Base-by-base conservation (phyloP, 30 jellyfish, hydroid and myxozoan species). In the Turritopsis rubra region DNA sequence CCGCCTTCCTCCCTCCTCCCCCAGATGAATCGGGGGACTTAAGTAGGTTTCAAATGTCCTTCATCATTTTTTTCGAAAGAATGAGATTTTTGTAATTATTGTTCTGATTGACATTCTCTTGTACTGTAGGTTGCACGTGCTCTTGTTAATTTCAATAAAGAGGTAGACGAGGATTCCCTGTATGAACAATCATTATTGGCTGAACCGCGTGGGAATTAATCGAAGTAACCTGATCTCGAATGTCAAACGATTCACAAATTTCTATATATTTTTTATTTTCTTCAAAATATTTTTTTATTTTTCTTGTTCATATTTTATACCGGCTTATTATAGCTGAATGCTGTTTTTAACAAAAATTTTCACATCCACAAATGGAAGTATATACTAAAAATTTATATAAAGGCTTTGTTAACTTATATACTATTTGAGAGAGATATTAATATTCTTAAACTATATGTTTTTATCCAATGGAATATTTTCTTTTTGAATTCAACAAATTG, bases 131-230 rank as follows among this genome's bases (percentile, higher is more conserved):
- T 82, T 29, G 28, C 84, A 54, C 88, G 84, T 25, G 73, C 96
- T 1, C 87, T 84, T 29, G 85, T 89, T 16, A 89, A 84, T 53
- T 84, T 80, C 28, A 88, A 86, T 85, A 70, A n/a, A 21, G 81
- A 84, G 28, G 95, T 80, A 21, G 75, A 85, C 66, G 91, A 89
- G 72, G 96, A 89, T 81, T 53, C 21, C 18, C 53, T 89, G 72
- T 89, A 89, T 53, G 94, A 89, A 28, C 76, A 53, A n/a, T 89
- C 96, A 7, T 53, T 89, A 74, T 86, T 85, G 65, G 96, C 94
- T 65, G 96, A 89, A 66, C 96, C 96, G 0, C 73, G 96, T 54
- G 96, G 89, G 41, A 72, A 23, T 54, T 20, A 21, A 18, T 77
- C 85, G 0, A 27, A n/a, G 75, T 71, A 27, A 75, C 21, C 21